Evolutionary conservation across 2,888 invertebrate genomes (phyloP).

Genomic region (Noctua pronuba): DNA sequence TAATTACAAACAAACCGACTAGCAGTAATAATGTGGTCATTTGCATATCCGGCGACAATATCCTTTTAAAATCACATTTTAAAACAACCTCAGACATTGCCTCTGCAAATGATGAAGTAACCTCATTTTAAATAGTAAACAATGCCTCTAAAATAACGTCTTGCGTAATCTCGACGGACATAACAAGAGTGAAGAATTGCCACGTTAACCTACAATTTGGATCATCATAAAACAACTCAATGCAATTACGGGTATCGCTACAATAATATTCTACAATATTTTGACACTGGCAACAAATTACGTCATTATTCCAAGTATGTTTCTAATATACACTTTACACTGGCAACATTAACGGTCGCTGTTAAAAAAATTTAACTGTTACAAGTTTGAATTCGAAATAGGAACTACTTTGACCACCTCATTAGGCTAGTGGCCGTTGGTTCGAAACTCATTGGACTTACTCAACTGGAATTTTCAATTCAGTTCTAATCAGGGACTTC

Average conservation of each 20-base stretch:
- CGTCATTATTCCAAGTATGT: conserved; percentile 25
- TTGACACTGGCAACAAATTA: conserved; percentile 54
- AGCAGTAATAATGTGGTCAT: background rate
- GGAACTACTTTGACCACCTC: conserved; percentile 31
- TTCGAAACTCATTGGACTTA: background rate
- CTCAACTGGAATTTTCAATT: conserved; percentile 19
- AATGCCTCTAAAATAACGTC: conserved; percentile 22
- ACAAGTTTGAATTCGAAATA: conserved; percentile 40
- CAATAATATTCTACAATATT: conserved; percentile 47
- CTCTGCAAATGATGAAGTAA: conserved; percentile 7
- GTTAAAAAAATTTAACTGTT: conserved; percentile 14
- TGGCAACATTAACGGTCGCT: conserved; percentile 3
- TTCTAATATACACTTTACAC: conserved; percentile 5
- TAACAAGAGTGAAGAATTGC: conserved; percentile 23
- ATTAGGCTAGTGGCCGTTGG: conserved; percentile 29
- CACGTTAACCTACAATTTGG: conserved; percentile 47
- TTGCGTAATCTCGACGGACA: conserved; percentile 34
- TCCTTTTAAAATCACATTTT: conserved; percentile 6
- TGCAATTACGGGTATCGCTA: conserved; percentile 38
- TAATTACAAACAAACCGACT: background rate
- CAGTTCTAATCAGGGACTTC: background rate
- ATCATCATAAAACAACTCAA: conserved; percentile 36
- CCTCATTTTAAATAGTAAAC: conserved; percentile 33
- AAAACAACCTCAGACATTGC: background rate
- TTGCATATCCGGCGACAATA: background rate